Conservation (phyloP, 2,113 vertebrate species). For the Tylochromis polylepis region DNA sequence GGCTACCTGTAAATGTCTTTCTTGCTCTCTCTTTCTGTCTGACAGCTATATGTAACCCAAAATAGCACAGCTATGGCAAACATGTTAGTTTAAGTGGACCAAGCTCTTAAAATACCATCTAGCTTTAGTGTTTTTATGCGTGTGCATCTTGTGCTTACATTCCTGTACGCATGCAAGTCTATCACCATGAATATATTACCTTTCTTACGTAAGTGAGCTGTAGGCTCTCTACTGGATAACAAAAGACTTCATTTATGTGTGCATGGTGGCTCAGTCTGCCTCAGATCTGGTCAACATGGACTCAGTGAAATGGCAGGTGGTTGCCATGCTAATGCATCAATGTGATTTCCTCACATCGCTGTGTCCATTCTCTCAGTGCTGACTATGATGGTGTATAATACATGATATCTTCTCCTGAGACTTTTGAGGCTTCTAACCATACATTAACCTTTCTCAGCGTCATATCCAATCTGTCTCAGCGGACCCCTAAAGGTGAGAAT, state of each 20-base stretch:
- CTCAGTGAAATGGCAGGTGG: not conserved
- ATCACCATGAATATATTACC: not conserved
- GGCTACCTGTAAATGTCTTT: conserved; percentile 7
- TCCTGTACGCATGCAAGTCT: not conserved
- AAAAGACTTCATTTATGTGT: not conserved
- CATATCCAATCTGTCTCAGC: conserved; percentile 17
- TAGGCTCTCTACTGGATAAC: not conserved
- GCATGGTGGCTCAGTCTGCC: not conserved
- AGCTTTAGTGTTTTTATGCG: not conserved
- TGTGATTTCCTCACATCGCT: not conserved
- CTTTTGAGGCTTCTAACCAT: not conserved
- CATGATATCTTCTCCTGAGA: not conserved
- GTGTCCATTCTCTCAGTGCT: not conserved
- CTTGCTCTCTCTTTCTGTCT: not conserved
- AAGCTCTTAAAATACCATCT: not conserved
- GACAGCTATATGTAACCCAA: not conserved
- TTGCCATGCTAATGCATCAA: not conserved
- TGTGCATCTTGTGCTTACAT: not conserved
- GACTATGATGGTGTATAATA: not conserved
- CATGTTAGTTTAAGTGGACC: not conserved
- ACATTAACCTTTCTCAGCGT: conserved; percentile 51
- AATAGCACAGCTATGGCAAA: conserved; percentile 24
- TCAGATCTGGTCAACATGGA: not conserved
- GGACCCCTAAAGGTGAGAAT: conserved; percentile 51
- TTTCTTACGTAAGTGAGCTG: not conserved